Percentiles rank a stretch among this genome's conserved stretches.
Evolutionary conservation across 1,140 invertebrate species (phyloP).

Genomic region (Penaeus japonicus): DNA sequence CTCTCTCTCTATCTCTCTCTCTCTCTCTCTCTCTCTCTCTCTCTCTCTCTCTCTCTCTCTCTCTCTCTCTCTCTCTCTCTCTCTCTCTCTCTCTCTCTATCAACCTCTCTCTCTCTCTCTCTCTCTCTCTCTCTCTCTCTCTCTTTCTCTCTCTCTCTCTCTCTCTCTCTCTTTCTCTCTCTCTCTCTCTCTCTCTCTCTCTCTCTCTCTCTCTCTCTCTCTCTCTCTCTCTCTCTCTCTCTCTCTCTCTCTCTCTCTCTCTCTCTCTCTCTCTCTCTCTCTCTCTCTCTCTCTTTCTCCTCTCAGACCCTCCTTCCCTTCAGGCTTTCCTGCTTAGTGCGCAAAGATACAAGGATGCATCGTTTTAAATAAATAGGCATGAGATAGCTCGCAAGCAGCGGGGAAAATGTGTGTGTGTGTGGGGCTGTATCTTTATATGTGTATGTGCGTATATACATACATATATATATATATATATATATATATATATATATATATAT

Average conservation of each 20-base stretch:
- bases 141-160: background rate
- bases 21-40: background rate
- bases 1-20: background rate
- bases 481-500: background rate
- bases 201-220: background rate
- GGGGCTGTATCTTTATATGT: background rate
- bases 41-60: background rate
- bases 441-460: background rate
- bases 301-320: background rate
- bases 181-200: background rate
- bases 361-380: too few species aligned
- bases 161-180: background rate
- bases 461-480: background rate
- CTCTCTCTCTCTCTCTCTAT: background rate
- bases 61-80: background rate
- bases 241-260: too few species aligned
- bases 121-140: background rate
- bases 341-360: too few species aligned
- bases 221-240: background rate
- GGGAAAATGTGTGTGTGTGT: background rate
- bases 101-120: background rate
- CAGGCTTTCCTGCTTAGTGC: too few species aligned
- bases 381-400: background rate
- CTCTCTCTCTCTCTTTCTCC: too few species aligned
- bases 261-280: too few species aligned